Evolutionary conservation across 2,113 vertebrate species (phyloP).

Genomic region (Nansenia antarctica): DNA sequence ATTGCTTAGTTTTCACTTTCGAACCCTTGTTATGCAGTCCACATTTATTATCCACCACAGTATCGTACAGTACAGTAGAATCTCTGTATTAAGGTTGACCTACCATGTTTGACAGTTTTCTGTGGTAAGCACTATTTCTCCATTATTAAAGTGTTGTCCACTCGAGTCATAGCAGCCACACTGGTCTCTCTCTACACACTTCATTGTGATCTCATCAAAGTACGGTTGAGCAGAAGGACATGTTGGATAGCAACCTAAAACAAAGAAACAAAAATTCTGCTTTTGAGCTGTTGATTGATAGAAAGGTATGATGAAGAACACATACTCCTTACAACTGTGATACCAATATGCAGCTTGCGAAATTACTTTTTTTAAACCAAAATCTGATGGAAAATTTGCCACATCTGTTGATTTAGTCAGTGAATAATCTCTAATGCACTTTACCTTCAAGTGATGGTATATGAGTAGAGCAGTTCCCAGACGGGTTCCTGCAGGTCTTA

Average conservation of each 20-base stretch:
- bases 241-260: slow-evolving; percentile 87
- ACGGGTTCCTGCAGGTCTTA: slow-evolving; percentile 74
- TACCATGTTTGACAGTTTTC: slow-evolving; percentile 85
- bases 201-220: slow-evolving; percentile 86
- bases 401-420: no score
- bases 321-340: no score
- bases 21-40: not conserved
- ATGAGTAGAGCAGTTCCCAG: slow-evolving; percentile 63
- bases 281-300: not conserved
- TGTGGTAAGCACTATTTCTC: slow-evolving; percentile 63
- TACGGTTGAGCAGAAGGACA: slow-evolving; percentile 82
- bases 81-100: not conserved
- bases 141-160: slow-evolving; percentile 66
- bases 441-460: slow-evolving; percentile 75
- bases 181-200: slow-evolving; percentile 73
- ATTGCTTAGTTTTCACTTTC: slow-evolving; percentile 2
- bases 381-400: no score
- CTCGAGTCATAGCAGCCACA: slow-evolving; percentile 68
- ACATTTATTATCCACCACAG: not conserved
- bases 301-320: not conserved
- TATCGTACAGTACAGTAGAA: not conserved
- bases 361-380: not conserved
- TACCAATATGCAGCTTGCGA: no score
- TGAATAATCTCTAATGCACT: not conserved
- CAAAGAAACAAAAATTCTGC: not conserved